Evolutionary conservation across 2,888 invertebrate species (phyloP), one percentile per base, ranked within the genome.

Genomic region (Dolomedes plantarius): DNA sequence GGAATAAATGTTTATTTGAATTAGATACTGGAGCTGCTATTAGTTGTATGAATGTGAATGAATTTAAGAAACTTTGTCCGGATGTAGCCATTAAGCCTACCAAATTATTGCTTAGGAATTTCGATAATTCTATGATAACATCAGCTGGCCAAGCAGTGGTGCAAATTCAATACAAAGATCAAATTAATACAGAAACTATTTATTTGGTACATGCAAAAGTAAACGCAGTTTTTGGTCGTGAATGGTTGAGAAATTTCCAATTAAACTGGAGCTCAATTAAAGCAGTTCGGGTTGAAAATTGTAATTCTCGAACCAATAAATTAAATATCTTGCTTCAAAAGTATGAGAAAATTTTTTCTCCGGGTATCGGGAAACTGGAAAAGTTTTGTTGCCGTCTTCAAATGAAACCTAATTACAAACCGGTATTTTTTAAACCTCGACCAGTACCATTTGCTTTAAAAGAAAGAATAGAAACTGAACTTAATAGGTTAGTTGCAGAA

Each of bases 401-500:
- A 74, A 74, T 74, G 74, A 74, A 74, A 74, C 74, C 74, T 74
- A 74, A 74, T 74, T 74, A 74, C 74, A 74, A 74, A 74, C 74
- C 62, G 74, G 74, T 74, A 62, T 74, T 74, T 74, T 74, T 74
- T 74, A 74, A 74, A 74, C 74, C 74, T 74, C 74, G 74, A 74
- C 74, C 74, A 74, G 74, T 74, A 74, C 74, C 74, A 74, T 64
- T 74, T 74, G 74, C 74, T 74, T 74, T 74, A 74, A 36, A 74
- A 62, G 74, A 74, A 74, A 74, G 74, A 74, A 74, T 74, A 74
- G 64, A 74, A 74, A 74, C 80, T 1, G 89, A 89, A 71, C 89
- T 91, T 87, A 90, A 91, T 79, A 64, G 91, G 29, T 90, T 90
- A 89, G 88, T 91, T 36, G 89, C 90, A 32, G 89, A 89, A 1